phyloP scores from a whole-genome alignment of 2,888 invertebrate species.

The Stenichneumon culpator region DNA sequence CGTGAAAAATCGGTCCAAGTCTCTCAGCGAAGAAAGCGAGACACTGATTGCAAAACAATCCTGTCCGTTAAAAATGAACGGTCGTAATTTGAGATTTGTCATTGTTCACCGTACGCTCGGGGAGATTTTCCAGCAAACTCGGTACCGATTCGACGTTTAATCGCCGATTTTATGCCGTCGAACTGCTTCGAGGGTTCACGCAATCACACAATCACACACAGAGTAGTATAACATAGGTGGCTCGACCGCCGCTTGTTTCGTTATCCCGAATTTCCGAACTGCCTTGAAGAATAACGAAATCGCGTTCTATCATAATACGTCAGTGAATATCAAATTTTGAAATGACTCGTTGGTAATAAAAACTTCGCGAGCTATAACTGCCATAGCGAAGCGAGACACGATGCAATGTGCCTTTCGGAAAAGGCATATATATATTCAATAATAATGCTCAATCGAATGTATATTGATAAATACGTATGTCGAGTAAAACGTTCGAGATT shows the following conservation, averaged over 20 bases:
- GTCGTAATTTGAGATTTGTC: background rate
- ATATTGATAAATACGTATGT: constrained; percentile 24
- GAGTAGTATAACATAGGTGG: background rate
- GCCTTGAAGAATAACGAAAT: constrained; percentile 26
- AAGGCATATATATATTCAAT: constrained; percentile 57
- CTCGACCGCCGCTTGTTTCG: background rate
- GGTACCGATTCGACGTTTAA: background rate
- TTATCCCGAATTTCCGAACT: constrained; percentile 4
- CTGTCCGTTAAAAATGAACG: background rate
- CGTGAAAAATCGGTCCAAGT: background rate
- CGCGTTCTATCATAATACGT: constrained; percentile 37
- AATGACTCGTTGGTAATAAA: constrained; percentile 15
- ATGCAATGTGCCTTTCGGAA: constrained; percentile 64
- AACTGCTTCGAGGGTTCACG: background rate
- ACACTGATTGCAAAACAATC: background rate
- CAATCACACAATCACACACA: background rate
- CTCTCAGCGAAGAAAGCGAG: background rate
- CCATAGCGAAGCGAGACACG: constrained; percentile 23
- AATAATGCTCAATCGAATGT: constrained; percentile 60
- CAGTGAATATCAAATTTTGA: constrained; percentile 29
- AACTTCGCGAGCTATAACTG: constrained; percentile 20
- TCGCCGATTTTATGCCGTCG: background rate
- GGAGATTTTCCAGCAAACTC: background rate
- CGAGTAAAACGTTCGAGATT: constrained; percentile 10
- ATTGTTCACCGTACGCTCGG: background rate